Percentiles rank a stretch among this genome's conserved stretches.
These are phyloP conservation scores for Cydia strobilella DNA, from an alignment of 1,140 invertebrate species.

Conservation along the genomic window DNA sequence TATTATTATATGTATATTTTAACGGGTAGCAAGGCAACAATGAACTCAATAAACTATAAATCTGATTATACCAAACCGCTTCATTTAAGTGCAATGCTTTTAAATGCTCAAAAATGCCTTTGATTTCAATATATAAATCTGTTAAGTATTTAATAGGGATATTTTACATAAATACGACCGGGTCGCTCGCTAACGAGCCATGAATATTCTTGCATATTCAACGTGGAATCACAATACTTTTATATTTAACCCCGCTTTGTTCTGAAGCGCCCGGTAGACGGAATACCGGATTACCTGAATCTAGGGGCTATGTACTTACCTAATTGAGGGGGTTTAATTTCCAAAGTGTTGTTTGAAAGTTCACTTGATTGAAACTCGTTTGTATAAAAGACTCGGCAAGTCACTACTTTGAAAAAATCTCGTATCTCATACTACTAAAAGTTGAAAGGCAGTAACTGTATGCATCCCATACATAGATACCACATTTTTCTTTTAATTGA, in stretches of 20 bases:
- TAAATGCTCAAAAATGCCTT: constrained; percentile 17
- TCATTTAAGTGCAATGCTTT: background rate
- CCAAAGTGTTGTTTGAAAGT: background rate
- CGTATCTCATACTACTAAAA: no score
- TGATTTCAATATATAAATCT: constrained; percentile 36
- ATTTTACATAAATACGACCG: constrained; percentile 59
- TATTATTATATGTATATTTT: no score
- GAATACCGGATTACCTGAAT: constrained; percentile 17
- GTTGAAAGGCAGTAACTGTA: no score
- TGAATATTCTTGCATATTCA: constrained; percentile 74
- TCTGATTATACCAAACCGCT: background rate
- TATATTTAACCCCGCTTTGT: constrained; percentile 45
- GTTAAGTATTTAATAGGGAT: constrained; percentile 52
- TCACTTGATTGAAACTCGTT: background rate
- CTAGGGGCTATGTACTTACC: constrained; percentile 3
- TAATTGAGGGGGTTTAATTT: background rate
- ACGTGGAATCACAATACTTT: constrained; percentile 67
- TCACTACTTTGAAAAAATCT: no score
- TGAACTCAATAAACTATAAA: background rate
- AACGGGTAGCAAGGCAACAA: no score
- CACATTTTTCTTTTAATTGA: no score
- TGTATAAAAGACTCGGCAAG: no score
- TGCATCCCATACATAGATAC: no score
- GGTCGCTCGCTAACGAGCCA: constrained; percentile 62
- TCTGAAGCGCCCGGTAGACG: constrained; percentile 5